Conservation (phyloP, 2,888 invertebrate genomes). For the Dryococelus australis region DNA sequence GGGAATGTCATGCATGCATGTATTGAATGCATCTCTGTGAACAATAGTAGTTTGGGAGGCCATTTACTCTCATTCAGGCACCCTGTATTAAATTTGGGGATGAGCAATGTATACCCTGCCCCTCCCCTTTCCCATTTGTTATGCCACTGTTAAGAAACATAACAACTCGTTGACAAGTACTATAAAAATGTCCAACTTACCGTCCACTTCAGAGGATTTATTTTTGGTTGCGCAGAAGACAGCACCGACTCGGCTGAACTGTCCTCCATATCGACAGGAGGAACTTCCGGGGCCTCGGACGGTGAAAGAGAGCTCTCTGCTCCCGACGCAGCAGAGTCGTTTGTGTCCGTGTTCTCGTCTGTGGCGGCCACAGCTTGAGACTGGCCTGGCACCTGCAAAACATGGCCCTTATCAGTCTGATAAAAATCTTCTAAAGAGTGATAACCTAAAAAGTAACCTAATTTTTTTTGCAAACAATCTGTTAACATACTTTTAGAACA, state of each 20-base stretch:
- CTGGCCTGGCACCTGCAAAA: slow-evolving; percentile 32
- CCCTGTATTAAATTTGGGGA: too few relatives aligned
- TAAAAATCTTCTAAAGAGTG: background rate
- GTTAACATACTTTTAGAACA: background rate
- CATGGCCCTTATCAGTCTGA: background rate
- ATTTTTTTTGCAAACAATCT: slow-evolving; percentile 16
- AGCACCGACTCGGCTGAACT: slow-evolving; percentile 53
- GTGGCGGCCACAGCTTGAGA: slow-evolving; percentile 43
- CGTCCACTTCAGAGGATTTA: slow-evolving; percentile 72
- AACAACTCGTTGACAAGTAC: too few relatives aligned
- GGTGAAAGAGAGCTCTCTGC: slow-evolving; percentile 59
- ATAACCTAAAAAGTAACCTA: slow-evolving; percentile 25
- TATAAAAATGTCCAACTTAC: slow-evolving; percentile 55
- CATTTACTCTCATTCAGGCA: too few relatives aligned
- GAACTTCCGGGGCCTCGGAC: slow-evolving; percentile 52
- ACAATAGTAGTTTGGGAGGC: too few relatives aligned
- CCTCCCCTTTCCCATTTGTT: too few relatives aligned
- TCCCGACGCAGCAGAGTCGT: slow-evolving; percentile 59
- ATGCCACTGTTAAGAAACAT: too few relatives aligned
- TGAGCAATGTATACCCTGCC: too few relatives aligned
- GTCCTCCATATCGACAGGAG: slow-evolving; percentile 57
- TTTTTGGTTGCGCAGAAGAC: slow-evolving; percentile 58
- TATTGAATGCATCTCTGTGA: too few relatives aligned
- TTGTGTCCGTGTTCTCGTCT: slow-evolving; percentile 57
- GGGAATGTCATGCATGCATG: too few relatives aligned